phyloP scores from a whole-genome alignment of 2,888 invertebrate species.

The Hoplodrina ambigua region DNA sequence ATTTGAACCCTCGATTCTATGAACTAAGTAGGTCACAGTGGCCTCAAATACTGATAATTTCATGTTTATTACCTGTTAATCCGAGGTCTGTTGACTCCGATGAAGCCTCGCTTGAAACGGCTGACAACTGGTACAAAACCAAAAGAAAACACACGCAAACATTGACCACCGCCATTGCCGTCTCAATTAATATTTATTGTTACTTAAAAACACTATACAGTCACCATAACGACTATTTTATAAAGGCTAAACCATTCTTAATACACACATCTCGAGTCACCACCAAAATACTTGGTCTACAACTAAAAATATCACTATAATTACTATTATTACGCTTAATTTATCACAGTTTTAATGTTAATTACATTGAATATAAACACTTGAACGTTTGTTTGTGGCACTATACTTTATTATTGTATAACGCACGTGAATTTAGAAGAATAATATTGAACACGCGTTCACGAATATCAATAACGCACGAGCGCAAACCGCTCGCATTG shows the following conservation, averaged over 20 bases:
- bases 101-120: slow-evolving; percentile 79
- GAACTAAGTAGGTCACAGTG: no score
- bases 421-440: slow-evolving; percentile 67
- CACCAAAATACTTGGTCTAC: slow-evolving; percentile 72
- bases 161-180: slow-evolving; percentile 84
- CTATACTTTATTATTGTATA: slow-evolving; percentile 56
- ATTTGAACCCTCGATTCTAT: not conserved
- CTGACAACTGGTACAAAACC: slow-evolving; percentile 81
- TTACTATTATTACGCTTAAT: slow-evolving; percentile 39
- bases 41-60: not conserved
- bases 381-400: slow-evolving; percentile 57
- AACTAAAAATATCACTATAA: slow-evolving; percentile 72
- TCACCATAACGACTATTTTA: slow-evolving; percentile 74
- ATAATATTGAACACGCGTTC: slow-evolving; percentile 77
- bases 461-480: slow-evolving; percentile 56
- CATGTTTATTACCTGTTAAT: slow-evolving; percentile 75
- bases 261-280: slow-evolving; percentile 72
- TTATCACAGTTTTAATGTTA: slow-evolving; percentile 67
- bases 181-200: slow-evolving; percentile 79
- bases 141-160: slow-evolving; percentile 84
- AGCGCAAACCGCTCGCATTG: slow-evolving; percentile 52
- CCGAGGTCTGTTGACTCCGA: slow-evolving; percentile 84
- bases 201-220: slow-evolving; percentile 77
- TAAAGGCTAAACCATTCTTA: slow-evolving; percentile 62
- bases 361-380: slow-evolving; percentile 55